phyloP scores from a whole-genome alignment of 1,140 invertebrate genomes.

The Apis cerana region DNA sequence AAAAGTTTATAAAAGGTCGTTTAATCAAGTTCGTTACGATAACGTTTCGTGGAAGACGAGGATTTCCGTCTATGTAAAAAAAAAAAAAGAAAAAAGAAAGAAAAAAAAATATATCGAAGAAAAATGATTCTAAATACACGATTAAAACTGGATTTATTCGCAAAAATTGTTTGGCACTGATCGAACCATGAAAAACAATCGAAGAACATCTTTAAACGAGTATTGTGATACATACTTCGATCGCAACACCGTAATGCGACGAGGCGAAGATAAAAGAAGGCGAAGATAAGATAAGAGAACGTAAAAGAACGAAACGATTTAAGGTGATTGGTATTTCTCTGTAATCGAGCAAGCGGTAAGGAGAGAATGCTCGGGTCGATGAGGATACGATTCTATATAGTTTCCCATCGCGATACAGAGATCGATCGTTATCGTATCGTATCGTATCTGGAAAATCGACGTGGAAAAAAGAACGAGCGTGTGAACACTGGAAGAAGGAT shows the following conservation, averaged over 20 bases:
- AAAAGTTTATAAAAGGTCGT: constrained; percentile 41
- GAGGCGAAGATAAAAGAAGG: too few relatives aligned
- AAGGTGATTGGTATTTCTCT: background rate
- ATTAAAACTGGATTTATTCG: background rate
- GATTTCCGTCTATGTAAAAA: background rate
- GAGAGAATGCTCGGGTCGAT: constrained; percentile 15
- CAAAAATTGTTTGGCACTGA: constrained; percentile 19
- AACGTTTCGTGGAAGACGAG: constrained; percentile 41
- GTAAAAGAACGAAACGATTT: background rate
- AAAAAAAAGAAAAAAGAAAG: background rate
- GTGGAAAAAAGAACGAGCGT: background rate
- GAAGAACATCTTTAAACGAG: background rate
- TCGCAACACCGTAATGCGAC: background rate
- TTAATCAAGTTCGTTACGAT: constrained; percentile 9
- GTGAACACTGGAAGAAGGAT: background rate
- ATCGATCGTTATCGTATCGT: background rate
- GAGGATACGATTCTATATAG: background rate
- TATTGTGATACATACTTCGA: constrained; percentile 15
- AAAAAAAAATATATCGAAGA: constrained; percentile 1
- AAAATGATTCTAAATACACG: background rate
- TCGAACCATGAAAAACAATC: background rate
- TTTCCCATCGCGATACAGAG: background rate
- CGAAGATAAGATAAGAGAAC: background rate
- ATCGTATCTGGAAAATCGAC: background rate
- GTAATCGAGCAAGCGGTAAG: background rate